Base-by-base conservation (phyloP, 2,888 invertebrate genomes). In the Bedellia somnulentella region DNA sequence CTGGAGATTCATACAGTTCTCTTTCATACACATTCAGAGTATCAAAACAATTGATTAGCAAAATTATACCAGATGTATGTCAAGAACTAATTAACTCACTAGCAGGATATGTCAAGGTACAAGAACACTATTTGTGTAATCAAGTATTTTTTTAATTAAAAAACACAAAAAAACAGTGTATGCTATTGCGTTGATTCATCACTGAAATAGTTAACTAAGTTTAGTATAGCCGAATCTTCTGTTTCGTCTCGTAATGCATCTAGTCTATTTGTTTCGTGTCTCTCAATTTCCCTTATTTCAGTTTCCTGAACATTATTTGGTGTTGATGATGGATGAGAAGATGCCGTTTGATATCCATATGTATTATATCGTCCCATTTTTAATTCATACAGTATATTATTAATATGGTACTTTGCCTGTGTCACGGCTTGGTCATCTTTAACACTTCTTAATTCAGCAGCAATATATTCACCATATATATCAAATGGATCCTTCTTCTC, bases 401-500 rank as follows among this genome's bases (percentile, higher is more conserved):
- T 42, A 38, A 41, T 42, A 37, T 37, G 36, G 32, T 39, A 40
- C 36, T 42, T 35, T 35, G 42, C 39, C 38, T 39, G 36, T 33
- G 34, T 38, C 35, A 40, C 39, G 35, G 42, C 38, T 38, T 33
- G 38, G 38, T 43, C 40, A 38, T 41, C 38, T 36, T 43, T 39
- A 35, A 41, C 37, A 40, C 32, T 39, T 40, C 38, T 39, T 39
- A 41, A 39, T 38, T 41, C 41, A 40, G 41, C 34, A 35, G 40
- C 43, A 37, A 40, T 36, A 39, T 40, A 43, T 38, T 38, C 36
- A 36, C 40, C 37, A 38, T 43, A 42, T 31, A 42, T 39, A 38
- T 27, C 27, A 15, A 27, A 27, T 27, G 27, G 15, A 27, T 27
- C 34, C 33, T 39, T 41, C 36, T 35, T 38, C 35, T 32, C 30